Base-by-base conservation (phyloP, 2,113 vertebrate genomes). In the Periophthalmodon schlosseri region DNA sequence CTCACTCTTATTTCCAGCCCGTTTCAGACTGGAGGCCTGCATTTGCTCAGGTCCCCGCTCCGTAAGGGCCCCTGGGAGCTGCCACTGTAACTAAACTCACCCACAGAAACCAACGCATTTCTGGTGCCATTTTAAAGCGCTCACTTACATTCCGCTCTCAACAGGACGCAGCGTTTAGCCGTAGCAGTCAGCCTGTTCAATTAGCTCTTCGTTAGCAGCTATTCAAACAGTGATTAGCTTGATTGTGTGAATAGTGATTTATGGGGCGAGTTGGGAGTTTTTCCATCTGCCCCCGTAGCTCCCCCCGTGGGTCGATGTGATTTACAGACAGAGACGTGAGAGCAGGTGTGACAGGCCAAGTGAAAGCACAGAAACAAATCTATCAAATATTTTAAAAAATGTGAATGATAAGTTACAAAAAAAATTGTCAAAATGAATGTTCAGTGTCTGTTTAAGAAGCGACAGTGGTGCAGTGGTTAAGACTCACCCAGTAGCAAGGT, bases 11-110 rank as follows among this genome's bases (percentile, higher is more conserved):
- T 86, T 90, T 90, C 87, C 85, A 83, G 86, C 72, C 71, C 68
- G 66, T 87, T 81, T 89, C 77, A 65, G 75, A 77, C 34, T 0
- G 49, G 80, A 84, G 47, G 88, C 85, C 91, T 93, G 91, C 88
- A 83, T 80, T 88, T 90, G 68, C 89, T 91, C 91, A 91, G 85
- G 81, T 84, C 87, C 85, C 89, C 86, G 79, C 81, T 75, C 50
- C 74, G 80, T 75, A 11, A 77, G 85, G 88, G 82, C 77, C 91
- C 86, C 12, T 10, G 90, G 90, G 91, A 90, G 82, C 79, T 83
- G 67, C 84, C 86, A 39, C 84, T 88, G 88, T 87, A 91, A 90
- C 87, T 89, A 90, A 88, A 88, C 89, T 88, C 80, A 85, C 77
- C 76, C 67, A 84, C 6, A 39, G 36, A 88, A 81, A 88, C 87